Evolutionary conservation across 2,797 vertebrate species (phyloP), one percentile per base, ranked within the genome.

Genomic region (Falco biarmicus): DNA sequence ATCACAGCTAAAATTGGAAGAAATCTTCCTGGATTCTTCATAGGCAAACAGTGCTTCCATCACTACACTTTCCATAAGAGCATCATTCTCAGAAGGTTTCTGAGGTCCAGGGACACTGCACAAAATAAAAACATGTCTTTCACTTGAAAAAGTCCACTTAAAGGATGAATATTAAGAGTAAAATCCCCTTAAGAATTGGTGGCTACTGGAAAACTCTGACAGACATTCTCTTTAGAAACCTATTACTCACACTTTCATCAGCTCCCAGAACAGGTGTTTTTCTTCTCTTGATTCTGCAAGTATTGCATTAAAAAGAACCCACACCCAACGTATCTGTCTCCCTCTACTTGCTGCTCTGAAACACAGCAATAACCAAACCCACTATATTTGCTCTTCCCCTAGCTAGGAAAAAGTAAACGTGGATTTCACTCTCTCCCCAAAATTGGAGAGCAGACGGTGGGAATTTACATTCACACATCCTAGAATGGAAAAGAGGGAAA

Each of bases 91-190:
- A 9, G 79, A 86, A 20, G 78, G 56, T 15, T 94, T 92, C 84
- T 96, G 97, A 50, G 89, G 37, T 81, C 93, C 96, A 64, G 96
- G 76, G 37, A 51, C 45, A 59, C 98, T 98, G 96, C 61, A 90
- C 12, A 93, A 88, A 84, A 94, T 11, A 96, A 68, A 94, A 91
- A 7, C 22, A 22, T 0, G 2, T 25, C 78, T 83, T 77, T 69
- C 29, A 64, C 14, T 88, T 79, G 16, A 50, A 82, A 76, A 74
- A 24, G 3, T 20, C 28, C 8, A 28, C 32, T 15, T 71, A 18
- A 31, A 73, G 85, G 25, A 69, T 8, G 6, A 70, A 63, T 13
- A 14, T 70, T 78, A 77, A 7, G 28, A 87, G 39, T 48, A 77
- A 87, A 89, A 43, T 29, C 5, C 22, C 39, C 5, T 37, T 18